Evolutionary conservation across 2,888 invertebrate species (phyloP).

Genomic region (Torymus texanus): DNA sequence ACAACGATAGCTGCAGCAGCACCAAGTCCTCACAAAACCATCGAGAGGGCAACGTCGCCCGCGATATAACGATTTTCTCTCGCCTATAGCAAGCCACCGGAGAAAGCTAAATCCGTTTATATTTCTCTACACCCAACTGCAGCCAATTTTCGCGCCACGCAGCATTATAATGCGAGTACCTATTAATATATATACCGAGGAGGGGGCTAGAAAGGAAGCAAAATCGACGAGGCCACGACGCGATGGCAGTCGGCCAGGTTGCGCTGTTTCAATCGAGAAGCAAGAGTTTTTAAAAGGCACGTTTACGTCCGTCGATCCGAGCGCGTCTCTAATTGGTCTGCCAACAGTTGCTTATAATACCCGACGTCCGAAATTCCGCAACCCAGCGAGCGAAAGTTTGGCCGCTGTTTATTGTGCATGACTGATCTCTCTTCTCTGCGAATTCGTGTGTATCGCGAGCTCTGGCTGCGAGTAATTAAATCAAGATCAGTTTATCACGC

Average conservation of each 20-base stretch:
- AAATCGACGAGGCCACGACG: constrained; percentile 35
- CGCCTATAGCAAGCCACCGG: too few species aligned
- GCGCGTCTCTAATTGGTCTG: constrained; percentile 19
- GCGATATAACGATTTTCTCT: constrained; percentile 14
- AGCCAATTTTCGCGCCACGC: constrained; percentile 28
- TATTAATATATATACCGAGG: too few species aligned
- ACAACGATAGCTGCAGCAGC: too few species aligned
- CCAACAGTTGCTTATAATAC: constrained; percentile 27
- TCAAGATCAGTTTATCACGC: background rate
- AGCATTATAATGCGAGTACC: background rate
- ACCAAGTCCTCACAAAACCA: too few species aligned
- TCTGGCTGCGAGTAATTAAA: background rate
- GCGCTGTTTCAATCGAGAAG: background rate
- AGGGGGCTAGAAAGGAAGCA: background rate
- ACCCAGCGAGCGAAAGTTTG: background rate
- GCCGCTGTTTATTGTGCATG: background rate
- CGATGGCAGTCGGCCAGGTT: constrained; percentile 41
- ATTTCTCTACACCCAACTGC: constrained; percentile 6
- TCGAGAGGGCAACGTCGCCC: too few species aligned
- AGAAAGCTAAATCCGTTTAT: constrained; percentile 24
- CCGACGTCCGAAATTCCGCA: constrained; percentile 18
- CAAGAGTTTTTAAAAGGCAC: too few species aligned
- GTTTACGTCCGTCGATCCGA: background rate
- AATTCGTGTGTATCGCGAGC: background rate
- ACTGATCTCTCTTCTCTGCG: too few species aligned